These are phyloP conservation scores for Hydrozoanthus tunicans DNA, from an alignment of 64 coral and sea anemone species.

Conservation along the genomic window DNA sequence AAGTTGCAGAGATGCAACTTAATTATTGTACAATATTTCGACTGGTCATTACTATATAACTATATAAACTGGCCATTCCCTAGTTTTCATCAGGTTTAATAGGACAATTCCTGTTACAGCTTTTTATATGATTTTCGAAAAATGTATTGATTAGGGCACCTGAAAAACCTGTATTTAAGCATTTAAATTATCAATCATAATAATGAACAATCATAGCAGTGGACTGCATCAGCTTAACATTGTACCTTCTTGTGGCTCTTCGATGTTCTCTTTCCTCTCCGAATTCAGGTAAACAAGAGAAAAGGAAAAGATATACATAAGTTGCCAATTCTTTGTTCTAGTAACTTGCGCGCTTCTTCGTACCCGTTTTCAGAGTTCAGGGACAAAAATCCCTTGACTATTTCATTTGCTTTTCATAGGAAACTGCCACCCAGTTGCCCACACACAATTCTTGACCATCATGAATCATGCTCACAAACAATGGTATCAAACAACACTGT, in stretches of 20 bases:
- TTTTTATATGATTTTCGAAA: slow-evolving; percentile 24
- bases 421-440: too few relatives aligned
- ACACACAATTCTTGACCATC: too few relatives aligned
- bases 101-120: neutral
- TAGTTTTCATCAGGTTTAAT: too few relatives aligned
- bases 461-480: too few relatives aligned
- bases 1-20: too few relatives aligned
- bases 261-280: neutral
- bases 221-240: neutral
- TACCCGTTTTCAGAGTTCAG: neutral
- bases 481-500: too few relatives aligned
- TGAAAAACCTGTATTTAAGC: neutral
- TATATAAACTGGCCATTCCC: too few relatives aligned
- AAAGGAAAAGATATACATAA: neutral
- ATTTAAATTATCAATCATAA: neutral
- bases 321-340: slow-evolving; percentile 4
- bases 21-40: neutral
- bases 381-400: slow-evolving; percentile 11
- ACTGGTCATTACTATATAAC: too few relatives aligned
- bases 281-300: neutral
- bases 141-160: neutral
- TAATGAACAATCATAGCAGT: neutral
- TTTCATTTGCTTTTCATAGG: slow-evolving; percentile 5
- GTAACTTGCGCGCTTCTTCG: neutral
- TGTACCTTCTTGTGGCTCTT: neutral